A percentile compares a stretch with the other conserved stretches of the same genome.
Conservation (phyloP, 2,888 invertebrate species). For the Thysanoteuthis rhombus region DNA sequence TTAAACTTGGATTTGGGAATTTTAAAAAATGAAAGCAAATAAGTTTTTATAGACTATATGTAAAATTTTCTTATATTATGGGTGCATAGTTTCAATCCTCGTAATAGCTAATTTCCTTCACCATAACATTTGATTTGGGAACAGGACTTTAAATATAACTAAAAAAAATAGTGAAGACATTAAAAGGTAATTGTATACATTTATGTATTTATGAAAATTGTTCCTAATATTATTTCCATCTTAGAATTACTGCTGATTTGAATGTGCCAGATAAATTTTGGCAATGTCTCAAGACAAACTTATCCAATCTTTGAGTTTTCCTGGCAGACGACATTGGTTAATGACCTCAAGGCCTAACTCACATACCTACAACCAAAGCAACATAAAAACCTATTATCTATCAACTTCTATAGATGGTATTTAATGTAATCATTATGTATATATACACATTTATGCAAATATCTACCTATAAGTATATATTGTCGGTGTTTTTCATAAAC, state of each 20-base stretch:
- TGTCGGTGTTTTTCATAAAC: too few species aligned
- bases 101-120: background rate
- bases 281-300: background rate
- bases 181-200: background rate
- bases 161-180: background rate
- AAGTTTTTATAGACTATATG: background rate
- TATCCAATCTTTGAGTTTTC: background rate
- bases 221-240: background rate
- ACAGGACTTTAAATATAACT: background rate
- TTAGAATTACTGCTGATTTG: background rate
- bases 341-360: background rate
- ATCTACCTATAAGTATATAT: too few species aligned
- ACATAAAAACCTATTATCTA: background rate
- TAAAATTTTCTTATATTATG: background rate
- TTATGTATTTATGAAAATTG: background rate
- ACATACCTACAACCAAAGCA: background rate
- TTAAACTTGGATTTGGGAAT: too few species aligned
- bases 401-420: background rate
- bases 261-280: slow-evolving; percentile 12
- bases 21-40: background rate
- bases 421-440: background rate
- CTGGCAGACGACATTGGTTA: background rate
- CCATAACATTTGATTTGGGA: background rate
- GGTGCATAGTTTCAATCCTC: background rate
- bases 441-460: background rate